phyloP scores from a whole-genome alignment of 2,113 vertebrate species.

The Pomatorhinus ruficollis region DNA sequence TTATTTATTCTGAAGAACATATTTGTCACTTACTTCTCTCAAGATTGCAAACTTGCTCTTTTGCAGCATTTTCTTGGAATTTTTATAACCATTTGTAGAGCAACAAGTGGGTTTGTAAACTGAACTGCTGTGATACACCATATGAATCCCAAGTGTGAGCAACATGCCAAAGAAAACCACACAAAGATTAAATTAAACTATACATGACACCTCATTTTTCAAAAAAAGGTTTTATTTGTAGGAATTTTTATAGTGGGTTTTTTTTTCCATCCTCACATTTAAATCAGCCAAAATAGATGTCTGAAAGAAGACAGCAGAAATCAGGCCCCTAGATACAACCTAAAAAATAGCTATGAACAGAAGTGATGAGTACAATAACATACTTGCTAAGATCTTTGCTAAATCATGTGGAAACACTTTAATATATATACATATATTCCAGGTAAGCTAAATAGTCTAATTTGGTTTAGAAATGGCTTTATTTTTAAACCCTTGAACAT shows the following conservation, averaged over 20 bases:
- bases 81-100: neutral
- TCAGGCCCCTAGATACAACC: neutral
- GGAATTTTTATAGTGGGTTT: neutral
- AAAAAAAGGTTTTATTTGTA: conserved; percentile 9
- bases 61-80: neutral
- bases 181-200: conserved; percentile 45
- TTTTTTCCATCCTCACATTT: neutral
- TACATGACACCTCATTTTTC: conserved; percentile 39
- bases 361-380: neutral
- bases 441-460: neutral
- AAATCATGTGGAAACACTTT: neutral
- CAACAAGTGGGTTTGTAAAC: neutral
- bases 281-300: conserved; percentile 30
- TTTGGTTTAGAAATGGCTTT: neutral
- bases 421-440: neutral
- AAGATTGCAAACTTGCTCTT: neutral
- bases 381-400: neutral
- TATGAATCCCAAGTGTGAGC: conserved; percentile 16
- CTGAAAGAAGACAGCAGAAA: conserved; percentile 16
- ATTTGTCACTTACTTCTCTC: neutral
- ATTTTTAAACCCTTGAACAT: neutral
- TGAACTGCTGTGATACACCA: conserved; percentile 1
- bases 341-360: neutral
- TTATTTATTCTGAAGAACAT: neutral
- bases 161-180: conserved; percentile 41